A percentile compares a stretch with the other conserved stretches of the same genome.
Conservation (phyloP, 2,797 vertebrate genomes). For the Etheostoma perlongum region DNA sequence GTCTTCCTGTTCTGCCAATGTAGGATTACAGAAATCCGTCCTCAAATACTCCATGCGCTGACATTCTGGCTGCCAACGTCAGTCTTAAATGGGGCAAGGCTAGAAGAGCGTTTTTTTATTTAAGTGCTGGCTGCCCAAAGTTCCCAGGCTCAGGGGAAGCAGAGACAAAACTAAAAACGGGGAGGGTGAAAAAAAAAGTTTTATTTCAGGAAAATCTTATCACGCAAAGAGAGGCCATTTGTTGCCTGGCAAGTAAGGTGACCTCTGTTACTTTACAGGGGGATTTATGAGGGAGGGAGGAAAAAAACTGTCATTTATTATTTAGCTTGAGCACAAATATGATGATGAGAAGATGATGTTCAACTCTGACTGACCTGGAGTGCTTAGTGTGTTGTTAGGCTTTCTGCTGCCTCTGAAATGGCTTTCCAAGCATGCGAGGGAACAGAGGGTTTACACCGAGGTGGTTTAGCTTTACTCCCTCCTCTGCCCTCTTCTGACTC, state of each 20-base stretch:
- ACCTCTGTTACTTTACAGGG: slow-evolving; percentile 82
- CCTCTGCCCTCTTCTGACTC: slow-evolving; percentile 42
- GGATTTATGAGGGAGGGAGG: slow-evolving; percentile 60
- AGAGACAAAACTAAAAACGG: slow-evolving; percentile 49
- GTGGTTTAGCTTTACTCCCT: slow-evolving; percentile 59
- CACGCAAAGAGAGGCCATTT: slow-evolving; percentile 75
- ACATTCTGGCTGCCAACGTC: slow-evolving; percentile 64
- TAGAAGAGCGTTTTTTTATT: slow-evolving; percentile 51
- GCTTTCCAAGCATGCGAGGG: slow-evolving; percentile 80
- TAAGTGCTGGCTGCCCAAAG: slow-evolving; percentile 63
- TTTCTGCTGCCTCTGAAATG: slow-evolving; percentile 84
- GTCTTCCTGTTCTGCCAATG: slow-evolving; percentile 59
- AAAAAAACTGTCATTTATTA: slow-evolving; percentile 86
- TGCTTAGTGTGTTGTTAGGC: slow-evolving; percentile 86
- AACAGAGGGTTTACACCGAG: slow-evolving; percentile 63
- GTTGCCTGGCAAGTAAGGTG: slow-evolving; percentile 75
- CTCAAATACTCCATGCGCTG: slow-evolving; percentile 66
- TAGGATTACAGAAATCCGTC: slow-evolving; percentile 75
- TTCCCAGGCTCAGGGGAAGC: slow-evolving; percentile 53
- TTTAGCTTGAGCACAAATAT: slow-evolving; percentile 90
- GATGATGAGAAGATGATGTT: slow-evolving; percentile 91
- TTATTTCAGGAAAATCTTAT: slow-evolving; percentile 78
- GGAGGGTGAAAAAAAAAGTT: slow-evolving; percentile 21
- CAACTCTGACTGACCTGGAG: slow-evolving; percentile 88
- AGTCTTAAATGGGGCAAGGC: slow-evolving; percentile 62